phyloP scores from a whole-genome alignment of 2,797 vertebrate genomes.

The Natrix natrix region DNA sequence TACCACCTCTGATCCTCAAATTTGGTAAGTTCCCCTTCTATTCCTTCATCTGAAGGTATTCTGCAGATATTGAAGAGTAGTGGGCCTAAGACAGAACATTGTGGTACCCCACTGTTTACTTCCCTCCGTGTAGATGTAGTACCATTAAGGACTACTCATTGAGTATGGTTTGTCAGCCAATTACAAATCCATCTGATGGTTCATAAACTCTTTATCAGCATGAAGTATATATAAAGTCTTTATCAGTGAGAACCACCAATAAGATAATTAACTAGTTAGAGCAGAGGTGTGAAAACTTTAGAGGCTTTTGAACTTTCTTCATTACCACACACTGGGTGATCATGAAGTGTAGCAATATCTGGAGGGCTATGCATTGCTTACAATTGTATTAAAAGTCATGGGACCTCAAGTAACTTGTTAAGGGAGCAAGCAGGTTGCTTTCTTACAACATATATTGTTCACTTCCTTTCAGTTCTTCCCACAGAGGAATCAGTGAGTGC shows the following conservation, averaged over 20 bases:
- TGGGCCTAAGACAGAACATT: no score
- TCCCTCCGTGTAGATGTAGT: no score
- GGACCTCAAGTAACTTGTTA: background rate
- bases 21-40: no score
- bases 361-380: background rate
- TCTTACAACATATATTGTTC: background rate
- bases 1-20: no score
- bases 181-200: background rate
- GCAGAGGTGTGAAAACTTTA: background rate
- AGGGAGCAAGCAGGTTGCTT: background rate
- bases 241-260: background rate
- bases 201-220: background rate
- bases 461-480: background rate
- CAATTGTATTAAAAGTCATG: background rate
- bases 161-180: no score
- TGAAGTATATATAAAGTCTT: conserved; percentile 3
- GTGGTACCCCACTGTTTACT: no score
- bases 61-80: no score
- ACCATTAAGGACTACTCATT: no score
- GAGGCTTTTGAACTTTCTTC: background rate
- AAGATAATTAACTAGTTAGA: background rate
- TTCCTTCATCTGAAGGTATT: no score
- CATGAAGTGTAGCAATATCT: background rate
- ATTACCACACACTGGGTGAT: background rate
- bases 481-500: background rate